Evolutionary conservation across 2,888 invertebrate genomes (phyloP), one percentile per base, ranked within the genome.

Genomic region (Drosophila peninsularis): DNA sequence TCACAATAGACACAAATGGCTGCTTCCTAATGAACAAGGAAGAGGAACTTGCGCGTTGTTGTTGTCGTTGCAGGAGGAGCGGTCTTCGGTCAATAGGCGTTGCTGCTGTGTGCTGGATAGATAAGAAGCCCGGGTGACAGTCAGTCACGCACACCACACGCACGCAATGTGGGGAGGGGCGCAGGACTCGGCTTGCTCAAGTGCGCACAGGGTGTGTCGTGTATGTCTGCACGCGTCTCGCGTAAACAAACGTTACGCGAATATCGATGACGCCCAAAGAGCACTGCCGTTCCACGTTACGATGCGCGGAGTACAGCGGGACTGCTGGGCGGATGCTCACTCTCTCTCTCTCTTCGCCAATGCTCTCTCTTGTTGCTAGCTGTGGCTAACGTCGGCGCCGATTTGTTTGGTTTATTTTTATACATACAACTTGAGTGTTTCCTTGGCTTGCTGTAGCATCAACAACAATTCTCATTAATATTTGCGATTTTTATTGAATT

Each of bases 391-490:
- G 53, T 54, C 67, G 63, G 60, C 55, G 66, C 45, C 56, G 63
- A 64, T 78, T 77, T 77, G 77, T 77, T 77, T 78, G 78, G 75
- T 75, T 77, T 77, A 77, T 77, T 77, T 78, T 64, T 75, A 63
- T 24, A 54, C 42, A 42, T 30, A 61, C 62, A 36, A 42, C 47
- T 78, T 78, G 50, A 71, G 65, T 62, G 74, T 49, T 70, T 70
- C 62, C 72, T 73, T 72, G 67, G 73, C 73, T 36, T 68, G 63
- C 61, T 41, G 55, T 70, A 71, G 57, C 52, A 64, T 70, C 78
- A 56, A 27, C 52, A 54, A 41, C 54, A 54, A 54, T 78, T 42
- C 74, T 56, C 66, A 78, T 77, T 71, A 78, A 75, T 74, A 78
- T 78, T 77, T 44, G 76, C 66, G 55, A 78, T 71, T 74, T 78